Evolutionary conservation across 2,113 vertebrate species (phyloP), one percentile per base, ranked within the genome.

Genomic region (Rhynchopsitta pachyrhyncha): DNA sequence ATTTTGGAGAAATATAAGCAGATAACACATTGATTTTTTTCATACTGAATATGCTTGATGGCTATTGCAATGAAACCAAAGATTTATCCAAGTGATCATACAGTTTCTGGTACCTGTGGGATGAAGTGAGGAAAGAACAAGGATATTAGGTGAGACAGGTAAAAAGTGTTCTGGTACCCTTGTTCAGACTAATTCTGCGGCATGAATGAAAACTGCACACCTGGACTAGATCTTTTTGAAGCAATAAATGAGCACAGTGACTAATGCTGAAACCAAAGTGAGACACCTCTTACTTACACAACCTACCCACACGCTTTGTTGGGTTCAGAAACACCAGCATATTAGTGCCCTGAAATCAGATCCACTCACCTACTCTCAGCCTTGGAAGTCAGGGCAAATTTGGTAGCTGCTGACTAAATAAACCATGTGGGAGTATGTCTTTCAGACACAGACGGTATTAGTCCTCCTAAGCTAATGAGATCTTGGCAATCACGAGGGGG

Each of bases 361-460:
- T 95, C 59, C 41, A n/a, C 77, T 95, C 78, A 94, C 91, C 74
- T 94, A 94, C 91, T 92, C 74, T 37, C 74, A 92, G 84, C n/a
- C 52, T 92, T 73, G 84, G 69, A 89, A 94, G 84, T 63, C 83
- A 87, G 62, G 82, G 84, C 0, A 3, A 93, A 82, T 62, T 76
- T 82, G 84, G 71, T 87, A 82, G 89, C 82, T 92, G 81, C 94
- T 95, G 84, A 95, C 70, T 92, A 90, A 89, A 82, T 84, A 91
- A 81, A 87, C 70, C 53, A 31, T 5, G 82, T 95, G 71, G 93
- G 95, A 86, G 93, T 96, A 44, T 78, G 82, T 82, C 90, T 74
- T 92, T 88, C 95, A 97, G 90, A 77, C 67, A 87, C 93, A 92
- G 92, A 96, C 93, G 86, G 86, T 79, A 88, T 64, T 95, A 95